Evolutionary conservation across 2,113 vertebrate species (phyloP), one percentile per base, ranked within the genome.

Genomic region (Monarcha castaneiventris): DNA sequence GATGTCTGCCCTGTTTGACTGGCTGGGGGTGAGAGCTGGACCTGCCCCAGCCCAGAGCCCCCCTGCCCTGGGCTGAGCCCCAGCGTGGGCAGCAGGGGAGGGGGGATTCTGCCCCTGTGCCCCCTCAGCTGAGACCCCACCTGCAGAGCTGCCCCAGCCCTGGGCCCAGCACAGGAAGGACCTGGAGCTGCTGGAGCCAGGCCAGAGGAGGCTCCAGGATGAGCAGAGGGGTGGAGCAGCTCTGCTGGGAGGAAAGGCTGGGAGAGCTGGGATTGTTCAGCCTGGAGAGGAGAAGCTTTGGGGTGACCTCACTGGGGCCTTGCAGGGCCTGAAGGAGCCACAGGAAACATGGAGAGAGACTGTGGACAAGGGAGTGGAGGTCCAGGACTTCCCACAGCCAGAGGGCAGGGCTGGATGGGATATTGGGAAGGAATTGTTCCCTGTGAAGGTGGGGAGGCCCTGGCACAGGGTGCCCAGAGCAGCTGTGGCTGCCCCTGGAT

Each of bases 391-490:
- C 44, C 4, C 7, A 32, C 1, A 51, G 83, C 13, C 52, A 51
- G 52, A 56, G 32, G 30, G 33, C 64, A 78, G 30, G 23, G 46
- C 0, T 52, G 2, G 63, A 46, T 55, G n/a, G 20, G 56, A 46
- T 9, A 3, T 2, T 41, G n/a, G 49, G n/a, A 6, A 25, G 4
- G 0, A 69, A 33, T 46, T 39, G 0, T 10, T 68, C 1, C 1
- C 37, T 86, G 18, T 0, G 2, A 62, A 39, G 54, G 15, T 54
- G 46, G 27, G 6, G 1, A 78, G 63, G 46, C 12, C 52, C 55
- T 71, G 56, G 71, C n/a, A 41, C 59, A 87, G 56, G 55, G 20
- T 79, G n/a, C 25, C 23, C 75, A 87, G 49, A 79, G 58, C 2
- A 63, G 32, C 75, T 88, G 85, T 6, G 85, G 58, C 30, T 64